Evolutionary conservation across 2,888 invertebrate species (phyloP).

Genomic region (Ptilodon capucinus): DNA sequence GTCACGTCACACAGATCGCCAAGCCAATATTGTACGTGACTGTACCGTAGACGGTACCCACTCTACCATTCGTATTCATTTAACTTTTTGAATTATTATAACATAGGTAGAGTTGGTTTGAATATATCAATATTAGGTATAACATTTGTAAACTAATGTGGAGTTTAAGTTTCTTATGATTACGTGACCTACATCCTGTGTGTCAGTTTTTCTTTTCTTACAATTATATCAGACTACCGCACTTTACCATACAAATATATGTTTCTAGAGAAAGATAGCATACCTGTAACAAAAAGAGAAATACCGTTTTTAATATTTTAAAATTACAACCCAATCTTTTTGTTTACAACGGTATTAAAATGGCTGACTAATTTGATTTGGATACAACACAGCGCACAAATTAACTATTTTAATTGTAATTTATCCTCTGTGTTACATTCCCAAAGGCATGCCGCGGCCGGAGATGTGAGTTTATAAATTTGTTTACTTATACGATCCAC

Average conservation of each 20-base stretch:
- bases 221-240: too few relatives aligned
- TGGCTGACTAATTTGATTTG: constrained; percentile 29
- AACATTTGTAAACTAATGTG: too few relatives aligned
- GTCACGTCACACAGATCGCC: constrained; percentile 33
- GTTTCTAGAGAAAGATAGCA: too few relatives aligned
- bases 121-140: too few relatives aligned
- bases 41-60: constrained; percentile 29
- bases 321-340: too few relatives aligned
- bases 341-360: too few relatives aligned
- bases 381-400: constrained; percentile 14
- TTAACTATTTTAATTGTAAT: constrained; percentile 25
- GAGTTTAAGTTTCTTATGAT: too few relatives aligned
- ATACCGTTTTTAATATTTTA: too few relatives aligned
- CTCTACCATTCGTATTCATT: not conserved
- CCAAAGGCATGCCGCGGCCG: not conserved
- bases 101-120: not conserved
- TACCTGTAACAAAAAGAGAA: too few relatives aligned
- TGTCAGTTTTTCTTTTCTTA: too few relatives aligned
- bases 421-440: constrained; percentile 15
- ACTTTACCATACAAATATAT: too few relatives aligned
- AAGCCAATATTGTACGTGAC: constrained; percentile 56
- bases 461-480: not conserved
- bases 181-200: too few relatives aligned
- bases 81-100: not conserved
- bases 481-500: not conserved